Evolutionary conservation across 2,113 vertebrate species (phyloP).

Genomic region (Protobothrops mucrosquamatus): DNA sequence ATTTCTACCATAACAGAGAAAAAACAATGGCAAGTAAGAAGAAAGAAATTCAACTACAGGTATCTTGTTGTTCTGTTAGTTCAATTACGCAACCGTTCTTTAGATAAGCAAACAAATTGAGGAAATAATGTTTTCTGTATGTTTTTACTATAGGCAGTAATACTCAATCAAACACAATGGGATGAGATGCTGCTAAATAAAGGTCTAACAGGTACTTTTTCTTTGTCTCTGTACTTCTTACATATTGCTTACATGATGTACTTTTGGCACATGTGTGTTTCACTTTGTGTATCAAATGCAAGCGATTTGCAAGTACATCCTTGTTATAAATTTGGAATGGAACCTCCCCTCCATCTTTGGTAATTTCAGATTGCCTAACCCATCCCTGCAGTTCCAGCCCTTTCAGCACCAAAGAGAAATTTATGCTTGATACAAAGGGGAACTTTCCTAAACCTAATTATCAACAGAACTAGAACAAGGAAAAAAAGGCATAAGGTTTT

Average conservation of each 20-base stretch:
- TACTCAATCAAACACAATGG: slow-evolving; percentile 66
- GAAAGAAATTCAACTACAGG: slow-evolving; percentile 70
- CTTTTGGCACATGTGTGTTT: not conserved
- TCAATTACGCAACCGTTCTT: not conserved
- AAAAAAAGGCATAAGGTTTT: not conserved
- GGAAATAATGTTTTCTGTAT: not conserved
- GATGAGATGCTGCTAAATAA: slow-evolving; percentile 70
- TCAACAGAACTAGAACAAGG: not conserved
- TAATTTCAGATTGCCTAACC: not conserved
- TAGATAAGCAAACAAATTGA: not conserved
- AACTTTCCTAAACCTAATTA: not conserved
- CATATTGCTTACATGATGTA: not conserved
- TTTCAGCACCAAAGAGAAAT: not conserved
- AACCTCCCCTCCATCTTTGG: not conserved
- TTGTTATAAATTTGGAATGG: not conserved
- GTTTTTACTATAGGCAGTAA: slow-evolving; percentile 50
- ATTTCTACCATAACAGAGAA: slow-evolving; percentile 35
- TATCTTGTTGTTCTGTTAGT: slow-evolving; percentile 33
- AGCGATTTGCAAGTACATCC: not conserved
- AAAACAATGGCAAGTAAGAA: slow-evolving; percentile 69
- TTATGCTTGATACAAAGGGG: not conserved
- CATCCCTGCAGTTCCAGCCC: not conserved
- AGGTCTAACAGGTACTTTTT: slow-evolving; percentile 71
- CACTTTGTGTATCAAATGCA: not conserved
- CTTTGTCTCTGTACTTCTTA: slow-evolving; percentile 9